phyloP scores from a whole-genome alignment of 1,140 invertebrate species.

The Trialeurodes vaporariorum region DNA sequence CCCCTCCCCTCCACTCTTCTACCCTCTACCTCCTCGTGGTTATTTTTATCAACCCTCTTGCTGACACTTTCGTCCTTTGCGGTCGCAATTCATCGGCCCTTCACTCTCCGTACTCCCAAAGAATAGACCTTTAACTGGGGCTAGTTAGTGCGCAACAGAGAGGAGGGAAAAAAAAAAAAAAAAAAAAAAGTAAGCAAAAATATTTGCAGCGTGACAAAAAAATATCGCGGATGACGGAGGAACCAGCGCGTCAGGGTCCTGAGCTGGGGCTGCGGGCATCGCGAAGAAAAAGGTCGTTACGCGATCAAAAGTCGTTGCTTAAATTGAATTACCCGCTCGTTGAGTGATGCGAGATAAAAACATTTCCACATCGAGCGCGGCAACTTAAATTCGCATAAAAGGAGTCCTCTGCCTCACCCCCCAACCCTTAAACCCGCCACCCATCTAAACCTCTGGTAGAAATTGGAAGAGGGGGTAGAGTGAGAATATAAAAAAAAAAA shows the following conservation, averaged over 20 bases:
- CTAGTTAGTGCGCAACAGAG: background rate
- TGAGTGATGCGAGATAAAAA: no score
- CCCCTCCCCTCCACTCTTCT: conserved; percentile 7
- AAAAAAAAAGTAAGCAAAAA: no score
- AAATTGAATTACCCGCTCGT: background rate
- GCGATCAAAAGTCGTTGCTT: background rate
- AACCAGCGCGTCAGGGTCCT: no score
- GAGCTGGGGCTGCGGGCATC: background rate
- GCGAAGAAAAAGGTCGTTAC: background rate
- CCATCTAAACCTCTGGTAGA: background rate
- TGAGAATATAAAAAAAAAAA: no score
- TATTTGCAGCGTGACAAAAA: background rate
- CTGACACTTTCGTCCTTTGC: no score
- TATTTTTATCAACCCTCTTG: background rate
- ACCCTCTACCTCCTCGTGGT: background rate
- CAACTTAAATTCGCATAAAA: background rate
- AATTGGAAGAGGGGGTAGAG: no score
- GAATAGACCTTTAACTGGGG: background rate
- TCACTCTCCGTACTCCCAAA: conserved; percentile 1
- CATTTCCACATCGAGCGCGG: no score
- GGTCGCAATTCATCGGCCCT: background rate
- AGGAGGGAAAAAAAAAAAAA: no score
- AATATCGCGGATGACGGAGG: no score
- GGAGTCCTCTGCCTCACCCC: no score
- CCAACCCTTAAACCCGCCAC: background rate